These are phyloP conservation scores for Ceriagrion tenellum DNA, from an alignment of 2,888 invertebrate genomes.

Conservation along the genomic window DNA sequence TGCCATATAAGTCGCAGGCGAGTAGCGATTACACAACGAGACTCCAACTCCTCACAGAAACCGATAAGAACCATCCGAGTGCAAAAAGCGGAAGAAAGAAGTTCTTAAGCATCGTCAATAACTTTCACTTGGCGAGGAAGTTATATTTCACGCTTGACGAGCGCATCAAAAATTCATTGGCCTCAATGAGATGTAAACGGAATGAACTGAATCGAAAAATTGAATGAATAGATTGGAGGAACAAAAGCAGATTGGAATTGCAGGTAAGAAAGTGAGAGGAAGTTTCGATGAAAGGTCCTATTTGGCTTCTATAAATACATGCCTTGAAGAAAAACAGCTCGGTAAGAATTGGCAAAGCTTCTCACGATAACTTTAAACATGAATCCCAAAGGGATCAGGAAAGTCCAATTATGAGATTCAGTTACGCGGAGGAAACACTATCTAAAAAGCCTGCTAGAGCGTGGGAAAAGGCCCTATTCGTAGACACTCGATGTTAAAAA, in stretches of 20 bases:
- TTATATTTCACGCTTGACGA: not conserved
- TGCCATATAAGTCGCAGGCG: too few relatives aligned
- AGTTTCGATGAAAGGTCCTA: not conserved
- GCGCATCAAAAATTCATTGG: not conserved
- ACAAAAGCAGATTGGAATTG: not conserved
- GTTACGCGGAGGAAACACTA: not conserved
- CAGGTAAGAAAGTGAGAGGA: not conserved
- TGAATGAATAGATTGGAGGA: not conserved
- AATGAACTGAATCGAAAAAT: not conserved
- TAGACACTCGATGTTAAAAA: too few relatives aligned
- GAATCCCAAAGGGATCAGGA: not conserved
- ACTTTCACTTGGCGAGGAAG: not conserved
- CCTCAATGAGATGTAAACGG: not conserved
- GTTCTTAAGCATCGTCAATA: not conserved
- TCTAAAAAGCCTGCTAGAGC: not conserved
- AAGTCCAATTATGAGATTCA: not conserved
- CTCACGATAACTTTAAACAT: not conserved
- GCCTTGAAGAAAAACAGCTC: not conserved
- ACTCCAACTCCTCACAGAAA: not conserved
- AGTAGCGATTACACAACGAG: not conserved
- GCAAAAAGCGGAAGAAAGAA: not conserved
- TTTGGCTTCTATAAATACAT: not conserved
- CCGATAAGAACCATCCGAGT: not conserved
- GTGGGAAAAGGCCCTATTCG: not conserved
- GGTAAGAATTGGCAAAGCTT: not conserved